Evolutionary conservation across 2,888 invertebrate species (phyloP), one percentile per base, ranked within the genome.

Genomic region (Cantharis nigra): DNA sequence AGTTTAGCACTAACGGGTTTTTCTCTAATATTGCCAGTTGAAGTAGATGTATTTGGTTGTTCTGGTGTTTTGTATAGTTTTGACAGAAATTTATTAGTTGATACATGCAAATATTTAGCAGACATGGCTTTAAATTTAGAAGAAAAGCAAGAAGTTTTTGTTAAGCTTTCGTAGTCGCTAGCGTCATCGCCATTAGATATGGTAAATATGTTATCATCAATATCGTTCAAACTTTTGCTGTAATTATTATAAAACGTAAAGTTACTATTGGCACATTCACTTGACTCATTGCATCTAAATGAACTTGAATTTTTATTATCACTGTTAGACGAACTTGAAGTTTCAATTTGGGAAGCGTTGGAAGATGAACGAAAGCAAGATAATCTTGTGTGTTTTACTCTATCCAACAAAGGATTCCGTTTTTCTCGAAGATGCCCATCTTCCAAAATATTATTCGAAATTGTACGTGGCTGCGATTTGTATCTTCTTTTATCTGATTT

Each of bases 111-210:
- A 86, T 94, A 94, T 84, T 92, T 91, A 84, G 94, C 93, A 23
- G 94, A 94, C 92, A 94, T 94, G 49, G 93, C 93, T 80, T 92
- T 91, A 79, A 94, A 88, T 88, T 94, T 94, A 3, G 93, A 92
- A 0, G 93, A 92, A 74, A 94, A 88, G 87, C 93, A 94, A 26
- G 91, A 92, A 85, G 91, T 91, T 76, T 84, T 82, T n/a, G 85
- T 81, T 16, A 83, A 77, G 76, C 82, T 84, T 73, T 87, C 86
- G 71, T 82, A 84, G 78, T 76, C 69, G 23, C n/a, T 64, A 28
- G 33, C n/a, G 63, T 72, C 64, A 30, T 28, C 72, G 11, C 63
- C 64, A 33, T 30, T 69, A 10, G 64, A 72, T 20, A 72, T 70
- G 63, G 63, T 20, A n/a, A n/a, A 49, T 33, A 30, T 33, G 30